Conservation (phyloP, 2,888 invertebrate genomes). For the Caenorhabditis doughertyi region DNA sequence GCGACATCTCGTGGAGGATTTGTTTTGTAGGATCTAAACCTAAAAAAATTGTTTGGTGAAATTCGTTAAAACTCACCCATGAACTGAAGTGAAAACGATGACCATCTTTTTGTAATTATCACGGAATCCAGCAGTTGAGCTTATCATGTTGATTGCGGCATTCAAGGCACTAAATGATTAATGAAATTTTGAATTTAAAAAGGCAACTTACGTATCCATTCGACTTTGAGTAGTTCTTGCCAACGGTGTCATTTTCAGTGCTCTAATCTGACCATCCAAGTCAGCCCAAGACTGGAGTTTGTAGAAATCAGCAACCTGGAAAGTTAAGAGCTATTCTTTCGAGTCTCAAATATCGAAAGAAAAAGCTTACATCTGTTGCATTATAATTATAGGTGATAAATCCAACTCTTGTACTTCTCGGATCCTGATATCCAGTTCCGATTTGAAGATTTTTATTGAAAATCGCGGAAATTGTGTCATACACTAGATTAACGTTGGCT, state of each 20-base stretch:
- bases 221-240: neutral
- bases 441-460: slow-evolving; percentile 37
- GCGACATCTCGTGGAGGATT: slow-evolving; percentile 7
- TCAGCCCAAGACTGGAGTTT: slow-evolving; percentile 38
- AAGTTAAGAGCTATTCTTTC: neutral
- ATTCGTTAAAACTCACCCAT: slow-evolving; percentile 34
- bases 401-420: slow-evolving; percentile 45
- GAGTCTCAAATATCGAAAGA: too few relatives aligned
- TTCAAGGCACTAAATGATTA: slow-evolving; percentile 22
- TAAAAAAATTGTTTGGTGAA: too few relatives aligned
- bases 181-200: neutral
- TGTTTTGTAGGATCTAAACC: slow-evolving; percentile 10
- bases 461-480: slow-evolving; percentile 31
- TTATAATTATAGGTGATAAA: slow-evolving; percentile 52
- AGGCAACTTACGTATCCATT: slow-evolving; percentile 39
- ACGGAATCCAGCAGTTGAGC: slow-evolving; percentile 36
- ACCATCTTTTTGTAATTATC: slow-evolving; percentile 50
- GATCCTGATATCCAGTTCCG: slow-evolving; percentile 41
- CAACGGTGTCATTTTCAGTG: slow-evolving; percentile 27
- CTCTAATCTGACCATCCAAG: slow-evolving; percentile 21
- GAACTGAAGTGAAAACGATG: slow-evolving; percentile 35
- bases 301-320: slow-evolving; percentile 50
- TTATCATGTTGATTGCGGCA: slow-evolving; percentile 35
- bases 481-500: slow-evolving; percentile 16
- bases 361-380: slow-evolving; percentile 42